Evolutionary conservation across 2,888 invertebrate species (phyloP), one percentile per base, ranked within the genome.

Genomic region (Sphaeridia pumilis): DNA sequence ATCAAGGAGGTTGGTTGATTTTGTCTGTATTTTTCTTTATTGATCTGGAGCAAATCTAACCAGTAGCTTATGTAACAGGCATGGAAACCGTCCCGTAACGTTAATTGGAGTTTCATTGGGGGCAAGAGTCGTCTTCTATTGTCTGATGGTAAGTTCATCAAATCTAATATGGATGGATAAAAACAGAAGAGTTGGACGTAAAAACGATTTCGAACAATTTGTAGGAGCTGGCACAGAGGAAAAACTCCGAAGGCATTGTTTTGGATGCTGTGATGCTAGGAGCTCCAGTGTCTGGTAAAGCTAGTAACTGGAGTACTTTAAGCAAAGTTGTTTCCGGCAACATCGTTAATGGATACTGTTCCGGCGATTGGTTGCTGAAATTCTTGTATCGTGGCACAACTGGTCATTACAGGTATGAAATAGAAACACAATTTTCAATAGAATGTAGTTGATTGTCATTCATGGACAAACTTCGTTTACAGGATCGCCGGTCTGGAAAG

Each of bases 111-210:
- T 78, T 67, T 78, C 78, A 62, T 71, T 82, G 14, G 82, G 82
- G n/a, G 80, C 81, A 2, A 70, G 81, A 53, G 80, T 81, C 35
- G 78, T 82, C 58, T 82, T 76, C 68, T 78, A 77, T 65, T 81
- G 81, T 67, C 71, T 82, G 22, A 69, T 76, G 63, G 76, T 77
- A 62, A 54, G 63, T 44, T 14, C 17, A 17, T 41, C 12, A 14
- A 17, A 17, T 14, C 12, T 38, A 38, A n/a, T 38, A n/a, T n/a
- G n/a, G n/a, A n/a, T n/a, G n/a, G n/a, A n/a, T n/a, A n/a, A n/a
- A n/a, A n/a, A n/a, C n/a, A n/a, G n/a, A n/a, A n/a, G n/a, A n/a
- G n/a, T n/a, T n/a, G n/a, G n/a, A n/a, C n/a, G n/a, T n/a, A n/a
- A n/a, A n/a, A n/a, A n/a, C n/a, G n/a, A n/a, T n/a, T n/a, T n/a